A percentile compares a stretch with the other conserved stretches of the same genome.
Conservation (phyloP, 2,797 vertebrate genomes). For the Oophaga sylvatica region DNA sequence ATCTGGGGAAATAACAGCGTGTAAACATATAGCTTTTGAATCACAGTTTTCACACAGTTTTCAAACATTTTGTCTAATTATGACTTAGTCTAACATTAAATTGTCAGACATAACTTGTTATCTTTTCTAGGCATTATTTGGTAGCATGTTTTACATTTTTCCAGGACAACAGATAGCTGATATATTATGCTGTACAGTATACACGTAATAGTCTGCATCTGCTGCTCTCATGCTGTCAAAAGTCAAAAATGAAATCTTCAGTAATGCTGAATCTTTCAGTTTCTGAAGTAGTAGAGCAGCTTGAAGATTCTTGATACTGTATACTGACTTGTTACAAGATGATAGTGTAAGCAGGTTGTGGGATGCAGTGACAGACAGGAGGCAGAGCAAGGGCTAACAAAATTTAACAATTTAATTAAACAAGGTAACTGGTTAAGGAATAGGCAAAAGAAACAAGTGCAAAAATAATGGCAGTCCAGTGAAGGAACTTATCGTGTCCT, state of each 20-base stretch:
- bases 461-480: too few relatives aligned
- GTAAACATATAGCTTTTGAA: not conserved
- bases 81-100: not conserved
- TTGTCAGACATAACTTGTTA: not conserved
- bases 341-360: too few relatives aligned
- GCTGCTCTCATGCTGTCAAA: not conserved
- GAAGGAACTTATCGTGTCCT: too few relatives aligned
- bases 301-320: not conserved
- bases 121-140: not conserved
- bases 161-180: not conserved
- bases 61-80: not conserved
- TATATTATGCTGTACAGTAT: too few relatives aligned
- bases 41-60: not conserved
- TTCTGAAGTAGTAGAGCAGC: not conserved
- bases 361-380: too few relatives aligned
- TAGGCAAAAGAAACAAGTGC: too few relatives aligned
- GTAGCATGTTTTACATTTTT: not conserved
- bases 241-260: not conserved
- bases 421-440: too few relatives aligned
- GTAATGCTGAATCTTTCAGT: not conserved
- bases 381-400: too few relatives aligned
- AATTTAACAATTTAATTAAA: too few relatives aligned
- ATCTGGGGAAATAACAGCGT: conserved; percentile 27
- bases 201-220: not conserved
- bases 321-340: not conserved